phyloP scores from a whole-genome alignment of 1,140 invertebrate genomes.

The Phenacoccus solenopsis region DNA sequence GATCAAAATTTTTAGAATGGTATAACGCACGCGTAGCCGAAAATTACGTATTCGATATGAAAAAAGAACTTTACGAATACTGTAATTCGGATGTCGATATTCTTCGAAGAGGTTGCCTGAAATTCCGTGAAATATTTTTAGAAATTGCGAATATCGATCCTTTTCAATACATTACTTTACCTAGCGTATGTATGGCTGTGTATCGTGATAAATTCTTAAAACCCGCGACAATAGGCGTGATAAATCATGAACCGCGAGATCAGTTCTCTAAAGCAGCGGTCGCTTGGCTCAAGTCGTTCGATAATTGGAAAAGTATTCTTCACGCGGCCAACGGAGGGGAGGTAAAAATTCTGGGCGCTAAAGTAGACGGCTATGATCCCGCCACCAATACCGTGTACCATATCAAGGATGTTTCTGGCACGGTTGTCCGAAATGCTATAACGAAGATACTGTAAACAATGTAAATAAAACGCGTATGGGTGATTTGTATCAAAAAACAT shows the following conservation, averaged over 20 bases:
- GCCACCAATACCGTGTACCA: conserved; percentile 12
- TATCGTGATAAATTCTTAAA: conserved; percentile 9
- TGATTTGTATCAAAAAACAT: conserved; percentile 17
- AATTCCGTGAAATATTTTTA: conserved; percentile 13
- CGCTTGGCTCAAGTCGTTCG: not conserved
- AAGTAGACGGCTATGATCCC: conserved; percentile 16
- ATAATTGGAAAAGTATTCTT: not conserved
- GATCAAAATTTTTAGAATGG: conserved; percentile 20
- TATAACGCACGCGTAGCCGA: conserved; percentile 6
- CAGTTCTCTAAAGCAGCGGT: conserved; percentile 9
- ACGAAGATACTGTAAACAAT: conserved; percentile 11
- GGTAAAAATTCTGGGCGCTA: not conserved
- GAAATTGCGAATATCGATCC: conserved; percentile 13
- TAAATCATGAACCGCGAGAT: not conserved
- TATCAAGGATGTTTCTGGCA: conserved; percentile 19
- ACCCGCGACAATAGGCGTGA: not conserved
- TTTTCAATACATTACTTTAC: conserved; percentile 8
- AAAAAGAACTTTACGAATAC: conserved; percentile 19
- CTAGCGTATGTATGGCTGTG: conserved; percentile 14
- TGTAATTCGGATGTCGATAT: conserved; percentile 22
- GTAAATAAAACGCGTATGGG: not conserved
- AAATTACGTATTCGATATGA: conserved; percentile 19
- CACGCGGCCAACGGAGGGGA: conserved; percentile 7
- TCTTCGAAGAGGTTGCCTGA: conserved; percentile 16
- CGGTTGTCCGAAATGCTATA: conserved; percentile 16